Conservation (phyloP, 2,113 vertebrate species). For the Alectura lathami region DNA sequence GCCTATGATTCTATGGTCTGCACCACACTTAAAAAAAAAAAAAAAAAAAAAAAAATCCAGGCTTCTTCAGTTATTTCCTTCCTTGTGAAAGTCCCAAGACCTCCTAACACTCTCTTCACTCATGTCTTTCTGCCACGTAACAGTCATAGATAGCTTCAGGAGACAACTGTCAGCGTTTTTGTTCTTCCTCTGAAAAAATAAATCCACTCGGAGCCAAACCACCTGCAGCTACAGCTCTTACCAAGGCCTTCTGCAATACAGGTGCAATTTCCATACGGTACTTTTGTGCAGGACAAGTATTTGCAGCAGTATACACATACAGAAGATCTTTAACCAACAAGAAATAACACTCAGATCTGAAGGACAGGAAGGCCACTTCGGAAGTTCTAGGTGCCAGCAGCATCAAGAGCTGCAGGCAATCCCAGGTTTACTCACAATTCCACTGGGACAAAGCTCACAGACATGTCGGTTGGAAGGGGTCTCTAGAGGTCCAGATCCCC, state of each 20-base stretch:
- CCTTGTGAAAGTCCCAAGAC: background rate
- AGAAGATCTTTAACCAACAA: background rate
- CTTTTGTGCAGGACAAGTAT: background rate
- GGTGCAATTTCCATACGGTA: background rate
- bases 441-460: background rate
- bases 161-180: background rate
- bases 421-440: background rate
- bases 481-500: background rate
- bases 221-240: background rate
- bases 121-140: background rate
- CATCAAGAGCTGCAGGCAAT: background rate
- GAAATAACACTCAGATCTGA: background rate
- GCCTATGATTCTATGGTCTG: background rate
- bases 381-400: background rate
- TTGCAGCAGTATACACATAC: background rate
- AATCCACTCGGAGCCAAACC: background rate
- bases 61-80: background rate
- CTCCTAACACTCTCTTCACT: background rate
- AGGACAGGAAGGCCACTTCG: background rate
- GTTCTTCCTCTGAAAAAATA: background rate
- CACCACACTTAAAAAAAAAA: no score
- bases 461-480: fast-evolving
- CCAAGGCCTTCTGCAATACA: background rate
- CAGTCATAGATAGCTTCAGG: background rate
- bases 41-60: no score